Percentiles rank a stretch among this genome's conserved stretches.
phyloP scores from a whole-genome alignment of 2,888 invertebrate genomes.

The Ennomos quercinarius region DNA sequence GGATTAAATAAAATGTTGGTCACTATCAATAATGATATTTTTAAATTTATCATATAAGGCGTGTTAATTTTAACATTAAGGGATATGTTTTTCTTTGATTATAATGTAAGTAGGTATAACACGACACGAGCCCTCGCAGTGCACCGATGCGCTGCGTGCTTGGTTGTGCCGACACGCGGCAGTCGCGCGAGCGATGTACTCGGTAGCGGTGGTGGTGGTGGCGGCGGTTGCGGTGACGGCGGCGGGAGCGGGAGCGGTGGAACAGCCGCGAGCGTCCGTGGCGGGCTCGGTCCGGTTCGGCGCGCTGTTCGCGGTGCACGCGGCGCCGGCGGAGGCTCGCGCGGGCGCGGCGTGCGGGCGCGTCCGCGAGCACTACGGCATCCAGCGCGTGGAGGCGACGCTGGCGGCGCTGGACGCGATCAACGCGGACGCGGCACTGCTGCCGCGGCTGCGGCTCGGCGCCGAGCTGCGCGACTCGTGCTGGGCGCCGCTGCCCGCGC shows the following conservation, averaged over 20 bases:
- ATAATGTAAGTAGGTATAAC: too few species aligned
- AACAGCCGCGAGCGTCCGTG: slow-evolving; percentile 60
- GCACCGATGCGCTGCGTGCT: slow-evolving; percentile 69
- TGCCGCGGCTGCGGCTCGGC: slow-evolving; percentile 85
- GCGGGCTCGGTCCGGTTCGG: slow-evolving; percentile 83
- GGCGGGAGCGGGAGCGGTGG: slow-evolving; percentile 57
- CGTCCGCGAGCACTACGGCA: slow-evolving; percentile 91
- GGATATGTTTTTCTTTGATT: too few species aligned
- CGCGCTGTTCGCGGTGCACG: slow-evolving; percentile 85
- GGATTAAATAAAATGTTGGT: too few species aligned
- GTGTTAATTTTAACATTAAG: too few species aligned
- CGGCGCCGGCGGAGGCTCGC: slow-evolving; percentile 64
- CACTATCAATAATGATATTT: too few species aligned
- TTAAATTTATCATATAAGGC: too few species aligned
- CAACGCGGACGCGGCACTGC: slow-evolving; percentile 84
- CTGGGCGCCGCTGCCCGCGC: slow-evolving; percentile 92
- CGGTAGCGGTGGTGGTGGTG: slow-evolving; percentile 38
- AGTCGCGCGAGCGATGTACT: slow-evolving; percentile 52
- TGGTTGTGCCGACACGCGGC: too few species aligned
- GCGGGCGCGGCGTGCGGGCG: slow-evolving; percentile 53
- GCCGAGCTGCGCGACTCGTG: slow-evolving; percentile 92
- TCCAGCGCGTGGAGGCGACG: slow-evolving; percentile 88
- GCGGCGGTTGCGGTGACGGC: slow-evolving; percentile 48
- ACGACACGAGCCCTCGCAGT: too few species aligned
- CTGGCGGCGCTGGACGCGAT: slow-evolving; percentile 87